phyloP scores from a whole-genome alignment of 1,140 invertebrate genomes.

The Lepidostoma basale region DNA sequence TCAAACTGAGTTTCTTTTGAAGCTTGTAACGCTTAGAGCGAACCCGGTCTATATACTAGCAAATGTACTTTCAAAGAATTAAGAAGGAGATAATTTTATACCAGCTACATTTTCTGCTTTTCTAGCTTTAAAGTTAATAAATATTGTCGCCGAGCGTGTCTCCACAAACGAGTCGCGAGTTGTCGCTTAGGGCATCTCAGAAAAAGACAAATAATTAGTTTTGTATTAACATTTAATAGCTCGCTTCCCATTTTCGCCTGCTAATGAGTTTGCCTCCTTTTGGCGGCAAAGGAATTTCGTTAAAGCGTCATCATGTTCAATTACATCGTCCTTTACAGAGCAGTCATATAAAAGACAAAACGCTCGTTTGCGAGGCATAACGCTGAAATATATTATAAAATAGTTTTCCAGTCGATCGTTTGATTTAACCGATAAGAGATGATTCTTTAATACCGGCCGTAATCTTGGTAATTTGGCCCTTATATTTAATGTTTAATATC shows the following conservation, averaged over 20 bases:
- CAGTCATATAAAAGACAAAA: conserved; percentile 4
- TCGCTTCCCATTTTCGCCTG: conserved; percentile 2
- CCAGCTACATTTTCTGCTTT: not conserved
- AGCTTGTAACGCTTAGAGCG: no score
- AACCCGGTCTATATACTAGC: no score
- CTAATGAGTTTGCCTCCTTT: not conserved
- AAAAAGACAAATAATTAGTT: conserved; percentile 35
- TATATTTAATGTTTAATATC: not conserved
- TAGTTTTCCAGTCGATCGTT: conserved; percentile 3
- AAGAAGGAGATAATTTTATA: not conserved
- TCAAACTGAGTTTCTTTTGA: no score
- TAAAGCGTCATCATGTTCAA: conserved; percentile 42
- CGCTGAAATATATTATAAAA: not conserved
- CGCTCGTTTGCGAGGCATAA: not conserved
- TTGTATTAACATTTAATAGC: conserved; percentile 21
- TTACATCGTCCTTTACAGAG: conserved; percentile 31
- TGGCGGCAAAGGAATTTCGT: conserved; percentile 20
- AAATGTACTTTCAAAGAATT: no score
- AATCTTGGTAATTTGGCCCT: not conserved
- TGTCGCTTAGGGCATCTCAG: not conserved
- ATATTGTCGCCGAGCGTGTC: not conserved
- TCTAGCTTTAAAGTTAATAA: not conserved
- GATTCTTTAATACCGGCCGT: conserved; percentile 5
- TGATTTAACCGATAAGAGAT: not conserved
- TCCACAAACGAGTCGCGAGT: not conserved